Base-by-base conservation (phyloP, 1,140 invertebrate genomes). In the Chrysopa pallens region DNA sequence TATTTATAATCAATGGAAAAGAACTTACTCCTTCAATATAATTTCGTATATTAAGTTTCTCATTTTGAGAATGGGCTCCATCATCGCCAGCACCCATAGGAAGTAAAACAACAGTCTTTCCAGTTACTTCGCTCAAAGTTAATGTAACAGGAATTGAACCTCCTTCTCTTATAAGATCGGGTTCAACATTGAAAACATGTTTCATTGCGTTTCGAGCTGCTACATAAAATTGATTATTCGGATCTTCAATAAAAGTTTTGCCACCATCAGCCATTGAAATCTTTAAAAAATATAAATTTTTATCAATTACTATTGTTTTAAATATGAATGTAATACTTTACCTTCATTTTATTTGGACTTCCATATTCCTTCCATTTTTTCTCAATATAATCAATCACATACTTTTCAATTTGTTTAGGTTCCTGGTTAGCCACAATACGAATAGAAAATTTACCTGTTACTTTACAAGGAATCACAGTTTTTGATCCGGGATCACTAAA, bases 41-140 rank as follows among this genome's bases (percentile, higher is more conserved):
- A 64, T 96, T 97, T 40, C 70, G 67, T 42, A 84, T 67, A 66
- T 95, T 81, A 48, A 97, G 73, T 62, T 98, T 98, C 63, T 98
- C 94, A 68, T 97, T 97, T 64, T 97, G 94, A 1, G 91, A 94
- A 69, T 98, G 94, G 44, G 93, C 92, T 46, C 93, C 93, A 67
- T 98, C 94, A 63, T 97, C 93, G 44, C 79, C 80, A 48, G 80
- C 76, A 39, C 94, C 94, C 55, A 90, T 78, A 4, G 92, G 92
- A 39, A 98, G 67, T 29, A 98, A 66, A 46, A 97, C 69, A 23
- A 95, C 89, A 68, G 89, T 96, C 58, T 90, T 91, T 1, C 82
- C 84, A 39, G 89, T 94, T 3, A 84, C 73, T 61, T 91, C 78
- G 64, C 93, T 77, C 52, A 84, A 74, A 13, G 88, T 94, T 42